A percentile compares a stretch with the other conserved stretches of the same genome.
These are phyloP conservation scores for Aphelenchoides avenae DNA, from an alignment of 1,140 invertebrate genomes.

Conservation along the genomic window DNA sequence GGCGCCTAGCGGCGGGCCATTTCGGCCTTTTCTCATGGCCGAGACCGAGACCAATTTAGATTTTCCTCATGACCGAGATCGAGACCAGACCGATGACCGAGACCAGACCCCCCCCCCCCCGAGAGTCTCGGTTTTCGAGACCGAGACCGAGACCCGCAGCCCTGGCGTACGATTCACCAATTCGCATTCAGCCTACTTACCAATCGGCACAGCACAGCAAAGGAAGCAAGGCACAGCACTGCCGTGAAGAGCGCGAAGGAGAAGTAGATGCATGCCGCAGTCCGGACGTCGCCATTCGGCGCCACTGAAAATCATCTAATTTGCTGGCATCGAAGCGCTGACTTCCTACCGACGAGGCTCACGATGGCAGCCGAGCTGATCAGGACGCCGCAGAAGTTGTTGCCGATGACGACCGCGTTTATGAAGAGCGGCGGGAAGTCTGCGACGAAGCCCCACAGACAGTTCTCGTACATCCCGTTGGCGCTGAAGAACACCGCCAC, in stretches of 20 bases:
- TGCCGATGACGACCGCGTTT: conserved; percentile 86
- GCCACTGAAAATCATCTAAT: no score
- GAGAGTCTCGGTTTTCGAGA: no score
- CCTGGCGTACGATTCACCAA: neutral
- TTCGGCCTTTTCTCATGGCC: no score
- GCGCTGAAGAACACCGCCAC: conserved; percentile 89
- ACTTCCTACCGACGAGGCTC: conserved; percentile 67
- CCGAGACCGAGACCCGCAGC: no score
- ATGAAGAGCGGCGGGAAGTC: conserved; percentile 86
- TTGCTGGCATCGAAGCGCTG: no score
- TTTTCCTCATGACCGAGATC: no score
- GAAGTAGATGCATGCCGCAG: conserved; percentile 94
- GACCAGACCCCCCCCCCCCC: neutral
- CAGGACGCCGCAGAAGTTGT: conserved; percentile 90
- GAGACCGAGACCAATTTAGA: no score
- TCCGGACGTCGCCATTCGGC: conserved; percentile 71
- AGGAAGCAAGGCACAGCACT: conserved; percentile 87
- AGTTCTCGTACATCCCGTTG: conserved; percentile 95
- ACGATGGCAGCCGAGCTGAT: conserved; percentile 76
- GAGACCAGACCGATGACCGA: no score
- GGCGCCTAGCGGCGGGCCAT: no score
- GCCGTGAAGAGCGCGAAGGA: conserved; percentile 86
- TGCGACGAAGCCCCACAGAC: conserved; percentile 88
- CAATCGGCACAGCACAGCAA: conserved; percentile 85
- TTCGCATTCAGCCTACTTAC: conserved; percentile 64